Conservation (phyloP, 2,888 invertebrate species). For the Pseudococcus longispinus region DNA sequence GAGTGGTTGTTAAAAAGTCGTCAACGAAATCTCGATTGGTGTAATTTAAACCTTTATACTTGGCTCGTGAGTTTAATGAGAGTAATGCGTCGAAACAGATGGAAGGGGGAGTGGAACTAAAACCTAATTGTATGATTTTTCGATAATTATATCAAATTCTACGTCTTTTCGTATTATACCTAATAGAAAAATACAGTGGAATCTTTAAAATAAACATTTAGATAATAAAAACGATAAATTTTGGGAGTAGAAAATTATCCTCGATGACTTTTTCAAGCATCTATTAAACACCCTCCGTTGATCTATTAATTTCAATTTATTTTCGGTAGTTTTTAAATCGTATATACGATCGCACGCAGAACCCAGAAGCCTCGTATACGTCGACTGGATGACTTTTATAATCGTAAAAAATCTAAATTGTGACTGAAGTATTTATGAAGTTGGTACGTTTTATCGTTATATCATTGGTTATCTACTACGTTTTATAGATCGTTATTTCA, state of each 20-base stretch:
- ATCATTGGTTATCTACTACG: conserved; percentile 4
- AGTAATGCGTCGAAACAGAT: background rate
- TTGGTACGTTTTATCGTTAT: conserved; percentile 14
- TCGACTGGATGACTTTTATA: conserved; percentile 5
- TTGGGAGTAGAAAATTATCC: background rate
- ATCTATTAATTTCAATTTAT: conserved; percentile 20
- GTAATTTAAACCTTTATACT: background rate
- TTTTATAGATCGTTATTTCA: conserved; percentile 45
- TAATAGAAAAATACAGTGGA: too few species aligned
- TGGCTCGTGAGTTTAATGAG: background rate
- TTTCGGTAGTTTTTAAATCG: background rate
- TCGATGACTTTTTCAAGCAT: background rate
- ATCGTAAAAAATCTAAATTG: conserved; percentile 40
- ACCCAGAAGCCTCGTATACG: background rate
- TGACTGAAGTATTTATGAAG: conserved; percentile 24
- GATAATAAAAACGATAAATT: too few species aligned
- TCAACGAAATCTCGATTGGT: background rate
- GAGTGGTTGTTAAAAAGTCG: conserved; percentile 33
- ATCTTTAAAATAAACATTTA: too few species aligned
- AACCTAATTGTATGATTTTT: background rate
- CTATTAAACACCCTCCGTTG: background rate
- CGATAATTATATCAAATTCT: background rate
- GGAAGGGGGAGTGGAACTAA: background rate
- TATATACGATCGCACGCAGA: background rate
- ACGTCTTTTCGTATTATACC: too few species aligned